These are phyloP conservation scores for Scleropages formosus DNA, from an alignment of 2,797 vertebrate genomes.

Conservation along the genomic window DNA sequence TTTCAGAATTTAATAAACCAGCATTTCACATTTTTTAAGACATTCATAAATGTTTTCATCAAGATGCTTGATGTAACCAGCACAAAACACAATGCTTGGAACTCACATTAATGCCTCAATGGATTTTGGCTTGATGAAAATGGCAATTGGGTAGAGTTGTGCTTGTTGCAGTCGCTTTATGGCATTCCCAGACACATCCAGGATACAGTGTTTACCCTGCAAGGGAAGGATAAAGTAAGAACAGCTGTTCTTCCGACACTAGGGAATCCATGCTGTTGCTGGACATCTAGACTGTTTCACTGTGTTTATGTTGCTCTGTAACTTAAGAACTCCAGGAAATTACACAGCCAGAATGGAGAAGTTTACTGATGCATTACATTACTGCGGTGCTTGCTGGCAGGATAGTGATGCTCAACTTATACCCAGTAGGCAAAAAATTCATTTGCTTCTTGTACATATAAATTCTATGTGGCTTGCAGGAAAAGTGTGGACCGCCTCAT, in stretches of 20 bases:
- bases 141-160: slow-evolving; percentile 95
- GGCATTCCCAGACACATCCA: slow-evolving; percentile 97
- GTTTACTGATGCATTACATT: background rate
- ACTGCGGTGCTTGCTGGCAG: background rate
- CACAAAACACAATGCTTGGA: background rate
- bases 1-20: no score
- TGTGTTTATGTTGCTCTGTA: background rate
- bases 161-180: slow-evolving; percentile 99
- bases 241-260: background rate
- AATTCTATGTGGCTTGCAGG: background rate
- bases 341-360: background rate
- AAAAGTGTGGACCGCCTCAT: slow-evolving; percentile 26
- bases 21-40: no score
- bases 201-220: slow-evolving; percentile 97
- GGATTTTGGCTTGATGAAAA: slow-evolving; percentile 99
- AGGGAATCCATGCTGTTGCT: no score
- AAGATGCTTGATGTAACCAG: background rate
- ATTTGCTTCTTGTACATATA: background rate
- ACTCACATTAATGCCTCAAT: slow-evolving; percentile 97
- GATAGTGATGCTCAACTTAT: background rate
- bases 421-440: no score
- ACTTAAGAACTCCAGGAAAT: background rate
- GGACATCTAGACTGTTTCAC: no score
- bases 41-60: no score
- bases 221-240: slow-evolving; percentile 28